Evolutionary conservation across 1,140 invertebrate genomes (phyloP).

Genomic region (Drosophila tani): DNA sequence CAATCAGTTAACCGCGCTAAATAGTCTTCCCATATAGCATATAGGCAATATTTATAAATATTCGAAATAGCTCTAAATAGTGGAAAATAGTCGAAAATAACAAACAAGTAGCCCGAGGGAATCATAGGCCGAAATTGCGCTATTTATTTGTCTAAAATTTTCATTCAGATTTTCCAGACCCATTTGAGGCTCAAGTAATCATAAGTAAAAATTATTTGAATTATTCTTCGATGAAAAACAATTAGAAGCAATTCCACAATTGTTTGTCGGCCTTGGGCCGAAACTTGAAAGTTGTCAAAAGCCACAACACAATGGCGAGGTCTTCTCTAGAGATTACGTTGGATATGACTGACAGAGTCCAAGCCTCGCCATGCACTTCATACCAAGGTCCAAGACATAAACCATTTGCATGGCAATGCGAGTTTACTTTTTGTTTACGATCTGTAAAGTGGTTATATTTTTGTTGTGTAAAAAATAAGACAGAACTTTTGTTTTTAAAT

Average conservation of each 20-base stretch:
- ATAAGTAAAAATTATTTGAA: not conserved
- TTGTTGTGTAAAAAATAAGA: not conserved
- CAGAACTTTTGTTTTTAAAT: not conserved
- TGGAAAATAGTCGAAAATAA: slow-evolving; percentile 24
- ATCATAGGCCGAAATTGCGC: not conserved
- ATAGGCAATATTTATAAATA: slow-evolving; percentile 27
- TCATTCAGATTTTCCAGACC: slow-evolving; percentile 4
- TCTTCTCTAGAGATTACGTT: slow-evolving; percentile 19
- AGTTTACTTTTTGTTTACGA: slow-evolving; percentile 19
- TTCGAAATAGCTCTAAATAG: slow-evolving; percentile 21
- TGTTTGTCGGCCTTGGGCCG: slow-evolving; percentile 21
- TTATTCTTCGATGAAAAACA: slow-evolving; percentile 1
- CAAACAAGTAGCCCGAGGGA: slow-evolving; percentile 13
- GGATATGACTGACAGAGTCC: slow-evolving; percentile 1
- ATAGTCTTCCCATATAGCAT: slow-evolving; percentile 9
- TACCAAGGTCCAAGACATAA: slow-evolving; percentile 28
- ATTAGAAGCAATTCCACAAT: slow-evolving; percentile 5
- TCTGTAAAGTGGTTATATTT: slow-evolving; percentile 5
- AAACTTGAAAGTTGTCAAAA: slow-evolving; percentile 49
- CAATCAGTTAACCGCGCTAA: slow-evolving; percentile 33
- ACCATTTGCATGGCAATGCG: slow-evolving; percentile 39
- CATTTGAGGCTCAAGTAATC: not conserved
- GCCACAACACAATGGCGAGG: slow-evolving; percentile 52
- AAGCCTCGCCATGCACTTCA: slow-evolving; percentile 30
- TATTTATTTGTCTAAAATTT: not conserved